A percentile compares a stretch with the other conserved stretches of the same genome.
phyloP scores from a whole-genome alignment of 2,888 invertebrate species.

The Clanis bilineata region DNA sequence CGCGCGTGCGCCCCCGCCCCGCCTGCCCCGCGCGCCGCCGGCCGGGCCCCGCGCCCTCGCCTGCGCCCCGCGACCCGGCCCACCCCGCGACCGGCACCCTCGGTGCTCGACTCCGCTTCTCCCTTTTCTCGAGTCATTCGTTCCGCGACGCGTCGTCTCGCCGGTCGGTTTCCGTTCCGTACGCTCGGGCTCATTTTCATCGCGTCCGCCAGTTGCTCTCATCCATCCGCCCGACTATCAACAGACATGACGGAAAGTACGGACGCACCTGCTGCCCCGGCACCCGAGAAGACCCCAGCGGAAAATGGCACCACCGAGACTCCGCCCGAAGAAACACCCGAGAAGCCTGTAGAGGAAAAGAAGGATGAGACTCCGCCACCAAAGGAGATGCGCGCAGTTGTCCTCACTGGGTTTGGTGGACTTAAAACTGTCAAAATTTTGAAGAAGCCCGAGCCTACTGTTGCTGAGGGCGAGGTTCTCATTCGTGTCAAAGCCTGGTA shows the following conservation, averaged over 20 bases:
- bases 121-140: constrained; percentile 66
- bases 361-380: constrained; percentile 82
- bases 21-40: constrained; percentile 30
- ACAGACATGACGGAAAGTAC: constrained; percentile 78
- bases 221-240: constrained; percentile 37
- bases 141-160: constrained; percentile 76
- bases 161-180: constrained; percentile 71
- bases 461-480: constrained; percentile 88
- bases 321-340: constrained; percentile 75
- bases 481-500: constrained; percentile 94
- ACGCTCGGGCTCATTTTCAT: constrained; percentile 64
- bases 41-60: constrained; percentile 28
- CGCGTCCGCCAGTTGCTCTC: constrained; percentile 65
- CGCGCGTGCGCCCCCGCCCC: constrained; percentile 38
- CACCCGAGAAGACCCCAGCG: constrained; percentile 81
- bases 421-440: constrained; percentile 92
- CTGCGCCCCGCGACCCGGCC: constrained; percentile 30
- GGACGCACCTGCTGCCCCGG: constrained; percentile 76
- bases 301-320: constrained; percentile 76
- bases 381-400: constrained; percentile 93
- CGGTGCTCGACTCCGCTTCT: constrained; percentile 28
- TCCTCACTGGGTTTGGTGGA: constrained; percentile 93
- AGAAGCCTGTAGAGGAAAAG: constrained; percentile 79
- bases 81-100: constrained; percentile 33
- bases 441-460: constrained; percentile 89